These are phyloP conservation scores for Halcyon malimbica DNA, from an alignment of 2,113 vertebrate genomes.

Conservation along the genomic window DNA sequence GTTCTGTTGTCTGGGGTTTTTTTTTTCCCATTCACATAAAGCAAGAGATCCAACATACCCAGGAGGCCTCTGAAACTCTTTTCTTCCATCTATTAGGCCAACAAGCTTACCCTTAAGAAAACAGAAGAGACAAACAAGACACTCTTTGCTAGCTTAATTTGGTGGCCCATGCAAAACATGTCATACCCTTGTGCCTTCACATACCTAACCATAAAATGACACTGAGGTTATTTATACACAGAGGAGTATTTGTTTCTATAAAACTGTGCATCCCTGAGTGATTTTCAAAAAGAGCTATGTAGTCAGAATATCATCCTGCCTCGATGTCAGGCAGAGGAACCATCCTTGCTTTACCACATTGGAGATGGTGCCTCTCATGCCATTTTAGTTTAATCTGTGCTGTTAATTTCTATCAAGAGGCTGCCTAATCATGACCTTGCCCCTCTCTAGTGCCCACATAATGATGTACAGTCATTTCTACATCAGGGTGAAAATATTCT, in stretches of 20 bases:
- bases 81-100: not conserved
- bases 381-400: not conserved
- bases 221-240: not conserved
- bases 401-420: not conserved
- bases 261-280: not conserved
- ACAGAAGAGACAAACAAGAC: not conserved
- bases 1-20: not conserved
- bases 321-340: not conserved
- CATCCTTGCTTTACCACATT: not conserved
- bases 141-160: not conserved
- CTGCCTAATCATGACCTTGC: not conserved
- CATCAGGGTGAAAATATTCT: not conserved
- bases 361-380: not conserved
- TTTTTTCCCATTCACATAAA: not conserved
- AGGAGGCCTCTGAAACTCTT: not conserved
- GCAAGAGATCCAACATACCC: not conserved
- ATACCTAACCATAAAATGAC: not conserved
- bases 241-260: not conserved
- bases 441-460: not conserved
- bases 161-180: not conserved
- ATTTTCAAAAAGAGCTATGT: not conserved
- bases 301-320: not conserved
- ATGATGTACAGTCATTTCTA: not conserved
- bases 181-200: accelerated
- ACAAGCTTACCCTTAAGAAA: not conserved